A percentile compares a stretch with the other conserved stretches of the same genome.
Conservation (phyloP, 2,113 vertebrate species). For the Lasiurus borealis region DNA sequence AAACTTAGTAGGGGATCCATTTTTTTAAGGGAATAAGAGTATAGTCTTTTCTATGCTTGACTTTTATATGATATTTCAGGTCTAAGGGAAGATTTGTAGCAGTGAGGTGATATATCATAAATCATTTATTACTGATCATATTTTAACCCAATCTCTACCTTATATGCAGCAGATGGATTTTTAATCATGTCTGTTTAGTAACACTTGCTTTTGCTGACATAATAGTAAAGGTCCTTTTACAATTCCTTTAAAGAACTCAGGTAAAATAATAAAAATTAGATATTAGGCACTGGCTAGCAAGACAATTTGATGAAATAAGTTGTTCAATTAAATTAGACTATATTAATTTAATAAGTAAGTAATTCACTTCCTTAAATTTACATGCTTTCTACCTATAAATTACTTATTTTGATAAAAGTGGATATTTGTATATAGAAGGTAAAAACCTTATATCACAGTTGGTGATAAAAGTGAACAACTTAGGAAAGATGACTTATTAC, state of each 20-base stretch:
- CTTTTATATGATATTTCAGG: neutral
- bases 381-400: neutral
- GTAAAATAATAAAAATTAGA: neutral
- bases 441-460: neutral
- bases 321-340: neutral
- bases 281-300: neutral
- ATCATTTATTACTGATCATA: neutral
- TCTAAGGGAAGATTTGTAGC: neutral
- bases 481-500: neutral
- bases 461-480: neutral
- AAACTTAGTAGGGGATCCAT: neutral
- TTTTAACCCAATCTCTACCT: neutral
- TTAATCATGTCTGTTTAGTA: neutral
- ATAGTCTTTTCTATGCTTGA: neutral
- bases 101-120: neutral
- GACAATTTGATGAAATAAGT: neutral
- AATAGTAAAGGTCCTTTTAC: neutral
- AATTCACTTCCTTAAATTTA: neutral
- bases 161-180: neutral
- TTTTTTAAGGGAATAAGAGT: neutral
- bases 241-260: neutral
- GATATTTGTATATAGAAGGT: neutral
- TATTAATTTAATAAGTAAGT: neutral
- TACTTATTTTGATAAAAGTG: neutral
- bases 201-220: neutral